phyloP scores from a whole-genome alignment of 2,113 vertebrate genomes.

The Lynx canadensis region DNA sequence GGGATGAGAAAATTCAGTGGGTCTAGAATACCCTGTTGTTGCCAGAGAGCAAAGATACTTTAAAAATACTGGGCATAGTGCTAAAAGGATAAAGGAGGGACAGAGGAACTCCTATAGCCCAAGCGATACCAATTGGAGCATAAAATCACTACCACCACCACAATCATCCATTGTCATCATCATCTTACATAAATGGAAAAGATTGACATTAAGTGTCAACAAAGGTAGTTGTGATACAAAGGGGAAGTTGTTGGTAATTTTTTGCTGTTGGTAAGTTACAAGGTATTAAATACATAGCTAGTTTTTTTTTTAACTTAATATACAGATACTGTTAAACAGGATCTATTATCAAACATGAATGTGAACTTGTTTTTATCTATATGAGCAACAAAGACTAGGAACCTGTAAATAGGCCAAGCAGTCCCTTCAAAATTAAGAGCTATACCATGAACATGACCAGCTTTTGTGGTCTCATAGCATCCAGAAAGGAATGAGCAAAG shows the following conservation, averaged over 20 bases:
- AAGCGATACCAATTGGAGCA: neutral
- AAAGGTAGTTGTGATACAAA: neutral
- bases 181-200: neutral
- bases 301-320: neutral
- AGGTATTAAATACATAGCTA: neutral
- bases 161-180: neutral
- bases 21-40: neutral
- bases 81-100: neutral
- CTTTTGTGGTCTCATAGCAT: neutral
- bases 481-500: neutral
- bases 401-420: neutral
- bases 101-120: neutral
- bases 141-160: neutral
- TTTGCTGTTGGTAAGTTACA: neutral
- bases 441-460: neutral
- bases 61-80: neutral
- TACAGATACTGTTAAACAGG: neutral
- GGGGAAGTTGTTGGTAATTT: neutral
- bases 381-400: neutral
- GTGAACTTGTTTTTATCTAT: neutral
- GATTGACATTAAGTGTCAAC: neutral
- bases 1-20: neutral
- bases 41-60: neutral
- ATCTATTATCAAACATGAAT: neutral
- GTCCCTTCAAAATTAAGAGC: neutral